These are phyloP conservation scores for Acrocephalus kingi DNA, from an alignment of 2,113 vertebrate species.

Conservation along the genomic window DNA sequence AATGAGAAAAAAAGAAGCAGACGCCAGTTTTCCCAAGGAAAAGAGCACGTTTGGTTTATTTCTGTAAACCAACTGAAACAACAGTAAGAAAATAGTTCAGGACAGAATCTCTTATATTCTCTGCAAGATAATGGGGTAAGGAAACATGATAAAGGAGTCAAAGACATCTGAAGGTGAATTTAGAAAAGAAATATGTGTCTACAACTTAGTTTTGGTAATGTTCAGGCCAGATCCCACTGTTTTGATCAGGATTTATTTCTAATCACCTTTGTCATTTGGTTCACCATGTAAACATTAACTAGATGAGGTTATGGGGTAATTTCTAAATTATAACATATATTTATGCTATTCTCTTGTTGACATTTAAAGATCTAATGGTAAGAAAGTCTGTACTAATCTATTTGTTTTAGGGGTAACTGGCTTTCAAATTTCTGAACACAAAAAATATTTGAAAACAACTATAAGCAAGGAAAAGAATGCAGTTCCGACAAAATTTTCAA, in stretches of 20 bases:
- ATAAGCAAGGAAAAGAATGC: background rate
- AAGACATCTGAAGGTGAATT: background rate
- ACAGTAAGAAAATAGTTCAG: background rate
- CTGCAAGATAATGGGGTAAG: background rate
- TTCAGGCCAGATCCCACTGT: background rate
- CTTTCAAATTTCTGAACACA: background rate
- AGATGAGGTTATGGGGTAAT: background rate
- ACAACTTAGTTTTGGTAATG: background rate
- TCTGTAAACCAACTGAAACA: background rate
- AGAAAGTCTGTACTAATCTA: background rate
- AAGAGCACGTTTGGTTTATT: background rate
- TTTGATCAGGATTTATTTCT: background rate
- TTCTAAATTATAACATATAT: background rate
- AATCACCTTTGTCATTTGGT: background rate
- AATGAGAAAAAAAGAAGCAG: background rate
- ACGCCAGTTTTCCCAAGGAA: background rate
- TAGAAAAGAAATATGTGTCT: background rate
- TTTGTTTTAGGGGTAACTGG: background rate
- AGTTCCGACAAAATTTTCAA: background rate
- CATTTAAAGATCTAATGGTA: background rate
- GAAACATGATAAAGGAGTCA: background rate
- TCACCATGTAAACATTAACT: background rate
- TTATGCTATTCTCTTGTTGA: background rate
- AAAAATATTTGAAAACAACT: background rate
- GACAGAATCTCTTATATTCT: background rate